A percentile compares a stretch with the other conserved stretches of the same genome.
Evolutionary conservation across 1,140 invertebrate genomes (phyloP).

Genomic region (Papilio aristodemus): DNA sequence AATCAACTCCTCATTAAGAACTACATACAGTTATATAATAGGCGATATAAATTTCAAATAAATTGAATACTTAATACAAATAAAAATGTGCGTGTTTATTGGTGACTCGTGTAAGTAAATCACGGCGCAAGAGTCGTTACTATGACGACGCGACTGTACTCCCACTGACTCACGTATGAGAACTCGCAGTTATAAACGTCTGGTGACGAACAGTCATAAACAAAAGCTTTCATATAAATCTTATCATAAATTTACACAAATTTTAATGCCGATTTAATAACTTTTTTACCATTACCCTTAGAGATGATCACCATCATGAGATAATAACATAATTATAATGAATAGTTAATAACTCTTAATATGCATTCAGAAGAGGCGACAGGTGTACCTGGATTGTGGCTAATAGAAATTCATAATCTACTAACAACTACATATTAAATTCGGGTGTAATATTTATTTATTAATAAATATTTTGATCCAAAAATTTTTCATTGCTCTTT

Average conservation of each 20-base stretch:
- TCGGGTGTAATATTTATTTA: too few species aligned
- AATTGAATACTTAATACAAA: not conserved
- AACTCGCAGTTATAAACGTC: conserved; percentile 33
- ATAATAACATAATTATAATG: too few species aligned
- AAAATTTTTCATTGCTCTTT: too few species aligned
- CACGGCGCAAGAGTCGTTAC: conserved; percentile 42
- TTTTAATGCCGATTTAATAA: not conserved
- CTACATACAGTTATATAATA: not conserved
- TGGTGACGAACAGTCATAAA: conserved; percentile 16
- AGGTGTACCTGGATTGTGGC: too few species aligned
- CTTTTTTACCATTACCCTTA: not conserved
- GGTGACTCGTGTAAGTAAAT: conserved; percentile 45
- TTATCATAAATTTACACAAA: not conserved
- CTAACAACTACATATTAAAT: too few species aligned
- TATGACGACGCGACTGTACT: conserved; percentile 40
- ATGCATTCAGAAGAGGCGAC: too few species aligned
- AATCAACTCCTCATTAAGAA: conserved; percentile 1
- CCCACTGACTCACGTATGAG: conserved; percentile 40
- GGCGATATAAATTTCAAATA: not conserved
- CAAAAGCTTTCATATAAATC: not conserved
- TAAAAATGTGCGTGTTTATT: conserved; percentile 28
- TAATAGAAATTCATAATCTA: too few species aligned
- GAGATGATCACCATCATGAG: not conserved
- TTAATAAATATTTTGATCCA: too few species aligned
- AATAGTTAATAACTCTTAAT: too few species aligned